Conservation (phyloP, 1,140 invertebrate genomes). For the Leptinotarsa texana region DNA sequence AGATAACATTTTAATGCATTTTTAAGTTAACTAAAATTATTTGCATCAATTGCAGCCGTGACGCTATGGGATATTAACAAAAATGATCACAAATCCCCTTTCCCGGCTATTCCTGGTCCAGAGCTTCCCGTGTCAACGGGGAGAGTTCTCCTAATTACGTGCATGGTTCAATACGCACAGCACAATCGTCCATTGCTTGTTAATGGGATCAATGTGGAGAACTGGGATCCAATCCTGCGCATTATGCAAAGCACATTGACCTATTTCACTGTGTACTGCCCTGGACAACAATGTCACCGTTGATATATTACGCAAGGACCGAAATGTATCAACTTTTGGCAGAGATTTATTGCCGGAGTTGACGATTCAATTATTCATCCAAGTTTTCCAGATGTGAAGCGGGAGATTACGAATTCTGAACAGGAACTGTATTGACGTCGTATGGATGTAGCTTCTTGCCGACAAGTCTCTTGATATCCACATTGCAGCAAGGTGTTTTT, state of each 20-base stretch:
- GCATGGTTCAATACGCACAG: conserved; percentile 27
- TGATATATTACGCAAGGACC: conserved; percentile 13
- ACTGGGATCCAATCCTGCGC: conserved; percentile 44
- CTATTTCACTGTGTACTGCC: conserved; percentile 39
- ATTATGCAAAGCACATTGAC: conserved; percentile 48
- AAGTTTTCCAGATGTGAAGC: neutral
- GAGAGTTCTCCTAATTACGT: neutral
- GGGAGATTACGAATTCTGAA: neutral
- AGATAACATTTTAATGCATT: too few relatives aligned
- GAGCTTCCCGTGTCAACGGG: neutral
- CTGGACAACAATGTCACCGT: conserved; percentile 34
- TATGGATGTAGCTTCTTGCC: too few relatives aligned
- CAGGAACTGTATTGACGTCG: neutral
- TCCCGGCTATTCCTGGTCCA: neutral
- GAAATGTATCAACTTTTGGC: conserved; percentile 10
- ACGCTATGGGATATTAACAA: too few relatives aligned
- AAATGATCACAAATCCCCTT: neutral
- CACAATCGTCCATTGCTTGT: conserved; percentile 34
- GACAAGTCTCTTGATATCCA: too few relatives aligned
- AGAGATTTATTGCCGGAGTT: neutral
- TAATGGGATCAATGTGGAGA: conserved; percentile 46
- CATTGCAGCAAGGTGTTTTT: too few relatives aligned
- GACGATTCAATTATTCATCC: conserved; percentile 2
- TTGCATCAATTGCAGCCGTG: too few relatives aligned
- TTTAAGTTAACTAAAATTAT: too few relatives aligned